Conservation (phyloP, 1,140 invertebrate species). For the Amyelois transitella region DNA sequence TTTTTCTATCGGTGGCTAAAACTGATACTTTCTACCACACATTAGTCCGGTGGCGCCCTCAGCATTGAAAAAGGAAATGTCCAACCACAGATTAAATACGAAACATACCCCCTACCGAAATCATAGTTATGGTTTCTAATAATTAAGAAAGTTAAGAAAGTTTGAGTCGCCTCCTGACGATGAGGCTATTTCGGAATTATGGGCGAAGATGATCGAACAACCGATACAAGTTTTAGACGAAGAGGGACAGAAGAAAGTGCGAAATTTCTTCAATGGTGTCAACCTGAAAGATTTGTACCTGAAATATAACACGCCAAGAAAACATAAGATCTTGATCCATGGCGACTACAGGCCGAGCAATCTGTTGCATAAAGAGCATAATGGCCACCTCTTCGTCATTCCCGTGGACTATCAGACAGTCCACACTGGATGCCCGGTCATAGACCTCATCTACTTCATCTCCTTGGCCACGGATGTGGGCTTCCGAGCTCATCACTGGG, state of each 20-base stretch:
- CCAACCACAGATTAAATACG: too few species aligned
- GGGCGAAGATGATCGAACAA: constrained; percentile 11
- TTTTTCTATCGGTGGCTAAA: too few species aligned
- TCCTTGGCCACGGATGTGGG: constrained; percentile 67
- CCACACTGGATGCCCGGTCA: constrained; percentile 63
- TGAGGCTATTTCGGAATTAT: constrained; percentile 8
- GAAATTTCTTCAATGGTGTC: constrained; percentile 5
- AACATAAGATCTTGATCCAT: constrained; percentile 23
- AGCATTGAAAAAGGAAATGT: too few species aligned
- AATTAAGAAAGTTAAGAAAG: too few species aligned
- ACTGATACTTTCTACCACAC: too few species aligned
- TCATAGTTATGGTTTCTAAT: too few species aligned
- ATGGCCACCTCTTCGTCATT: too few species aligned
- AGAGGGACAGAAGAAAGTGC: constrained; percentile 17
- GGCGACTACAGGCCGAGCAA: constrained; percentile 40
- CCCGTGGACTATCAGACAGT: constrained; percentile 74
- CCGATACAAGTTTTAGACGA: constrained; percentile 12
- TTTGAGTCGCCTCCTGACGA: background rate
- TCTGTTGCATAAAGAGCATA: constrained; percentile 32
- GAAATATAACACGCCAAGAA: constrained; percentile 13
- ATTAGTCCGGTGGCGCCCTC: too few species aligned
- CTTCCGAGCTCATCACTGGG: constrained; percentile 55
- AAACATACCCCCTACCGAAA: too few species aligned
- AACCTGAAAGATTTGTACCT: background rate
- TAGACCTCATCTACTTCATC: constrained; percentile 75